Conservation (phyloP, 2,888 invertebrate genomes). For the Apamea epomidion region DNA sequence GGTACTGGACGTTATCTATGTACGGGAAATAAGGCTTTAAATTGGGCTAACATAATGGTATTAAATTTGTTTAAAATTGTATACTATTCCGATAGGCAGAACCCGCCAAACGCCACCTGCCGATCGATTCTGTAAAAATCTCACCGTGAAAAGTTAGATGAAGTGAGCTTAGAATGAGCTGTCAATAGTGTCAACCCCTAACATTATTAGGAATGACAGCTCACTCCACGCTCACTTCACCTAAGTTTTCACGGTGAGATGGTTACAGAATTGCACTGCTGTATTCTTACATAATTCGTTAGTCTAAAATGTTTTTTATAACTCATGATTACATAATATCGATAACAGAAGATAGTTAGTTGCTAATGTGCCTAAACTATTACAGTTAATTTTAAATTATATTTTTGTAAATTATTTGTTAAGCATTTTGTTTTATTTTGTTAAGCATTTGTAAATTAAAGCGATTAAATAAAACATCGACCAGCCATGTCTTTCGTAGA, state of each 20-base stretch:
- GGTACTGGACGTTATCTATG: slow-evolving; percentile 14
- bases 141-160: too few species aligned
- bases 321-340: not conserved
- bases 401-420: too few species aligned
- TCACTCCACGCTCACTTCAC: too few species aligned
- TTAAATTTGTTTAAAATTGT: not conserved
- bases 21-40: not conserved
- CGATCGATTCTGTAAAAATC: too few species aligned
- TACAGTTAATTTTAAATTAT: too few species aligned
- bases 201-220: too few species aligned
- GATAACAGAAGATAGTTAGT: not conserved
- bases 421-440: too few species aligned
- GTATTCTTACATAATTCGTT: not conserved
- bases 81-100: not conserved
- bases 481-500: not conserved
- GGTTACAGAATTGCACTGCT: too few species aligned
- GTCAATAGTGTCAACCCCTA: too few species aligned
- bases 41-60: not conserved
- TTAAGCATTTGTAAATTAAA: slow-evolving; percentile 7
- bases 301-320: not conserved
- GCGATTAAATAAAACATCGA: not conserved
- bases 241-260: too few species aligned
- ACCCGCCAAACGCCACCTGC: not conserved
- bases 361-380: not conserved
- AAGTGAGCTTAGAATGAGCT: too few species aligned